Evolutionary conservation across 2,888 invertebrate species (phyloP), one percentile per base, ranked within the genome.

Genomic region (Callyntrura guangdongensis): DNA sequence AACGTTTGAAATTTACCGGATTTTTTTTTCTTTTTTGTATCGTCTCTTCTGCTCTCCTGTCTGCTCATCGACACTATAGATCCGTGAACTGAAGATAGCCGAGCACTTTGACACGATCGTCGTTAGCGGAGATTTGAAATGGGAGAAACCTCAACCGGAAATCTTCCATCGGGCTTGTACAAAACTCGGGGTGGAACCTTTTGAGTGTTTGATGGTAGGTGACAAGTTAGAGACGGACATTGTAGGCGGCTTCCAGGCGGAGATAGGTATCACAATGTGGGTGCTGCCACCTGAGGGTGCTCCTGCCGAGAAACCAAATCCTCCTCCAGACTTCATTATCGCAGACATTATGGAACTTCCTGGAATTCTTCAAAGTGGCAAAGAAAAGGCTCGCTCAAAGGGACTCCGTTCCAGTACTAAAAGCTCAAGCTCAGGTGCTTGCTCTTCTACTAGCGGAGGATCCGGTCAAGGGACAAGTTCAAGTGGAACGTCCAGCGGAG

Each of bases 141-240:
- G 97, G 97, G 98, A 98, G 95, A 98, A 98, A 95, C 98, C 98
- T 0, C 96, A 97, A 95, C 96, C 97, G 93, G 96, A 97, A 94
- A 98, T 98, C 95, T 96, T 97, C 93, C 97, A 97, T 94, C 92
- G 94, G 90, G 98, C 98, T 47, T 98, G 97, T 95, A 96, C 96
- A 94, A 96, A 96, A 94, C 96, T 98, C 89, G 96, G 96, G 92
- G 97, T 98, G 22, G 96, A 96, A 94, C 97, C 98, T 0, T 95
- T 96, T 86, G 96, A 96, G 93, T 98, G 98, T 95, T 96, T 97
- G 94, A 98, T 98, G 98, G 97, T 98, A 94, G 98, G 98, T 74
- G 98, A 98, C 95, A 98, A 97, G 95, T 95, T 98, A 93, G 98
- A 98, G 95, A 98, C 98, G 56, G 98, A 98, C 95, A 98, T 98